These are phyloP conservation scores for Malurus melanocephalus DNA, from an alignment of 2,113 vertebrate species.

Conservation along the genomic window DNA sequence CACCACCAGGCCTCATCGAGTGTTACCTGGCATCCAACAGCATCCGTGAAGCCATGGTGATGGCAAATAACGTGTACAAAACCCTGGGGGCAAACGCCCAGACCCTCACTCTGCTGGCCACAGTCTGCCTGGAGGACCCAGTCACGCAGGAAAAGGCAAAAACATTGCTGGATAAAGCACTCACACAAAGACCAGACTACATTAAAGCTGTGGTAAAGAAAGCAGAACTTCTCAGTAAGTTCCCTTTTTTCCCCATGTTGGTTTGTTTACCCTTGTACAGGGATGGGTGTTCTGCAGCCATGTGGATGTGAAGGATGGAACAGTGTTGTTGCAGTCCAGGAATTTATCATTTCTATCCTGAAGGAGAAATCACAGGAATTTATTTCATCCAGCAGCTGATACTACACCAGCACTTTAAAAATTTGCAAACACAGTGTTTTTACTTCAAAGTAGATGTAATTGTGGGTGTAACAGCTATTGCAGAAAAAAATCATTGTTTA, in stretches of 20 bases:
- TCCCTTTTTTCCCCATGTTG: fast-evolving
- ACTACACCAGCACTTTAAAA: background rate
- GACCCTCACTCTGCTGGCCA: slow-evolving; percentile 93
- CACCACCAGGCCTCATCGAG: slow-evolving; percentile 87
- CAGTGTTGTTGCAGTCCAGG: background rate
- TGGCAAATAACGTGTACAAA: slow-evolving; percentile 98
- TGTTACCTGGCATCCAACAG: slow-evolving; percentile 96
- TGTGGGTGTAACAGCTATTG: background rate
- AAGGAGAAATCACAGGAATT: background rate
- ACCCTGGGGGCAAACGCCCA: slow-evolving; percentile 94
- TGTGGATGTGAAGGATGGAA: fast-evolving
- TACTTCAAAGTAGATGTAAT: background rate
- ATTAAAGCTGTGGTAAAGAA: slow-evolving; percentile 98
- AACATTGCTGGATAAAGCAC: slow-evolving; percentile 90
- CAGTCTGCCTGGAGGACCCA: slow-evolving; percentile 94
- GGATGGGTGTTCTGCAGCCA: background rate
- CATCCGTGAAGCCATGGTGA: slow-evolving; percentile 94
- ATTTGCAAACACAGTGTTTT: background rate
- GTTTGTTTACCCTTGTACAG: background rate
- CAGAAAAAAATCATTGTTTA: background rate
- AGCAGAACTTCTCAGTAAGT: slow-evolving; percentile 93
- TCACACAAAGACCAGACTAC: slow-evolving; percentile 93
- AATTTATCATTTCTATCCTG: background rate
- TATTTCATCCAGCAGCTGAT: background rate
- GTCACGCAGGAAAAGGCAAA: slow-evolving; percentile 97